A percentile compares a stretch with the other conserved stretches of the same genome.
phyloP scores from a whole-genome alignment of 2,888 invertebrate species.

The Rhagonycha fulva region DNA sequence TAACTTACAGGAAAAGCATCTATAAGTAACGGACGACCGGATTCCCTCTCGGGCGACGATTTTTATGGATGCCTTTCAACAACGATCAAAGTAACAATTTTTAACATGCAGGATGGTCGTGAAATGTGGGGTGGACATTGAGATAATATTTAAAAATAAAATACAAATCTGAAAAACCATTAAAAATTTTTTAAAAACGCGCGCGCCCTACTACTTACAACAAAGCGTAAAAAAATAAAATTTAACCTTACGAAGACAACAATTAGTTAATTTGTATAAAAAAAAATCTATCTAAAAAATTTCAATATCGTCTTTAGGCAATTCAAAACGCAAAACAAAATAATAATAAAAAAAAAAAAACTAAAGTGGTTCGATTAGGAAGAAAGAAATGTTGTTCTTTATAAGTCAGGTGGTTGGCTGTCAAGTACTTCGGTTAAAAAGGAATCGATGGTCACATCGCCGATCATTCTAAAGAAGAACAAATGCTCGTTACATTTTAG shows the following conservation, averaged over 20 bases:
- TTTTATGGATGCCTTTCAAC: neutral
- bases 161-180: neutral
- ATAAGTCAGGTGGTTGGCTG: constrained; percentile 59
- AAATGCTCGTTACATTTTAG: constrained; percentile 94
- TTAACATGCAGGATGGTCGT: neutral
- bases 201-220: neutral
- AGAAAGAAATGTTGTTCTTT: constrained; percentile 20
- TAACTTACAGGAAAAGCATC: neutral
- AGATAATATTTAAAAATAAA: neutral
- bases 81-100: neutral
- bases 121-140: neutral
- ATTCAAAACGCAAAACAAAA: neutral
- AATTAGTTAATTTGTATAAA: neutral
- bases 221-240: neutral
- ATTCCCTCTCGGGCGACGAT: neutral
- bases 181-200: neutral
- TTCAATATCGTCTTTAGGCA: neutral
- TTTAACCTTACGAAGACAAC: neutral
- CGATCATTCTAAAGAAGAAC: constrained; percentile 91
- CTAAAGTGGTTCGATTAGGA: neutral
- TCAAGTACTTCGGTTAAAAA: constrained; percentile 85
- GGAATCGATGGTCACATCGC: constrained; percentile 82
- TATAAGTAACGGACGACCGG: neutral
- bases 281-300: neutral
- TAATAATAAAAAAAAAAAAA: neutral